Evolutionary conservation across 2,797 vertebrate genomes (phyloP).

Genomic region (Alcedo quadribrachys): DNA sequence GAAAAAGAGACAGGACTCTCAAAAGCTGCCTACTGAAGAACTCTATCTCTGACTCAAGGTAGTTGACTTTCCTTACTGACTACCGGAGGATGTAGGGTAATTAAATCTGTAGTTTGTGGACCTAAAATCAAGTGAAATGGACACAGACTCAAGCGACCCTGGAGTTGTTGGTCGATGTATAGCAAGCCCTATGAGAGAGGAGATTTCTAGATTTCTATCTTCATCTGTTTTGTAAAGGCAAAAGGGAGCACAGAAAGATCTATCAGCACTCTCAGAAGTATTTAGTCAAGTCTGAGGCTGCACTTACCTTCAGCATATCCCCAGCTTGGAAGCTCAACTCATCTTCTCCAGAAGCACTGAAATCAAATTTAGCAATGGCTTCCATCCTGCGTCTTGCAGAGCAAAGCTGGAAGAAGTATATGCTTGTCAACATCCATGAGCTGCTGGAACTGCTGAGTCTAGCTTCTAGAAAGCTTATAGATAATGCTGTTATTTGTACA

Average conservation of each 20-base stretch:
- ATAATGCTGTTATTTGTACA: background rate
- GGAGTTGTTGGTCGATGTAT: background rate
- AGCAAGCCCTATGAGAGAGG: background rate
- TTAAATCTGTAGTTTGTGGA: background rate
- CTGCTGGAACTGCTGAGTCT: background rate
- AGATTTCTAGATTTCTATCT: background rate
- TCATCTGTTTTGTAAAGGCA: background rate
- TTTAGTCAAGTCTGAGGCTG: background rate
- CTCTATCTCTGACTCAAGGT: background rate
- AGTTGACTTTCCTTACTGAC: background rate
- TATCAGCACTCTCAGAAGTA: background rate
- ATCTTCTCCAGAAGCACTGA: slow-evolving; percentile 85
- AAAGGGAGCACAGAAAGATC: background rate
- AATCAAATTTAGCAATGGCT: slow-evolving; percentile 90
- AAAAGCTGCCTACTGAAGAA: background rate
- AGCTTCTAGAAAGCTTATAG: background rate
- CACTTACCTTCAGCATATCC: slow-evolving; percentile 89
- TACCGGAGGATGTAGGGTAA: background rate
- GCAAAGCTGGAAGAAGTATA: slow-evolving; percentile 55
- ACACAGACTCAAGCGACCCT: background rate
- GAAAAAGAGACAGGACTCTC: background rate
- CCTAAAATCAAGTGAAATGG: background rate
- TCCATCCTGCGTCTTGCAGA: slow-evolving; percentile 82
- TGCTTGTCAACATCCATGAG: background rate
- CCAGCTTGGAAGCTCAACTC: slow-evolving; percentile 92